Evolutionary conservation across 2,888 invertebrate genomes (phyloP).

Genomic region (Endotricha flammealis): DNA sequence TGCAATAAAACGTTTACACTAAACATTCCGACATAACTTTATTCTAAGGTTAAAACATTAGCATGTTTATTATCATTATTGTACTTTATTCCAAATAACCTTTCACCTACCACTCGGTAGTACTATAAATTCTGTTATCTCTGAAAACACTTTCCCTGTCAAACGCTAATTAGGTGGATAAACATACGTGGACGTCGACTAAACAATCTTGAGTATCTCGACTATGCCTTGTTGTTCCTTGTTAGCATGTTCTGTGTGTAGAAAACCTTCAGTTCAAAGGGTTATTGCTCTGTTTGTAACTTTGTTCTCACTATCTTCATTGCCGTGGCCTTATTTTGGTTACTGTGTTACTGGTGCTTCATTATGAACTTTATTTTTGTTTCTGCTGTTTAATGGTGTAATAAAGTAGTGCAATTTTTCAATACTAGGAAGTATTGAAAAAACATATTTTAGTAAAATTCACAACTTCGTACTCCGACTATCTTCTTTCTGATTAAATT

Average conservation of each 20-base stretch:
- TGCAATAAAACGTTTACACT: not conserved
- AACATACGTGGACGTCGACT: conserved; percentile 24
- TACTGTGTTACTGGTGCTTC: not conserved
- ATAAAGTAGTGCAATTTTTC: no score
- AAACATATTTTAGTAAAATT: no score
- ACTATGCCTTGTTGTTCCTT: conserved; percentile 17
- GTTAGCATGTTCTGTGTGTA: conserved; percentile 22
- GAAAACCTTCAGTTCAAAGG: not conserved
- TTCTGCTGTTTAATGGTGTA: no score
- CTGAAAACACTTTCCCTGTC: conserved; percentile 44
- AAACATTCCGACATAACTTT: not conserved
- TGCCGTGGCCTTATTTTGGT: not conserved
- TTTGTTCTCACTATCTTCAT: not conserved
- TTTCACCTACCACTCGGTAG: conserved; percentile 25
- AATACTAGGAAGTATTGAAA: no score
- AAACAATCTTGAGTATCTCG: conserved; percentile 31
- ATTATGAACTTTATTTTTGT: no score
- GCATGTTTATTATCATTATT: conserved; percentile 2
- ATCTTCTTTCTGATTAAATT: no score
- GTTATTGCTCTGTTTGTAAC: not conserved
- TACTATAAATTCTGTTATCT: conserved; percentile 40
- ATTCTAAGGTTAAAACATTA: not conserved
- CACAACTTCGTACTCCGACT: no score
- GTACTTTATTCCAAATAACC: conserved; percentile 29
- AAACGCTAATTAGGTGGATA: conserved; percentile 42